A percentile compares a stretch with the other conserved stretches of the same genome.
Evolutionary conservation across 2,113 vertebrate genomes (phyloP).

Genomic region (Tychaedon coryphoeus): DNA sequence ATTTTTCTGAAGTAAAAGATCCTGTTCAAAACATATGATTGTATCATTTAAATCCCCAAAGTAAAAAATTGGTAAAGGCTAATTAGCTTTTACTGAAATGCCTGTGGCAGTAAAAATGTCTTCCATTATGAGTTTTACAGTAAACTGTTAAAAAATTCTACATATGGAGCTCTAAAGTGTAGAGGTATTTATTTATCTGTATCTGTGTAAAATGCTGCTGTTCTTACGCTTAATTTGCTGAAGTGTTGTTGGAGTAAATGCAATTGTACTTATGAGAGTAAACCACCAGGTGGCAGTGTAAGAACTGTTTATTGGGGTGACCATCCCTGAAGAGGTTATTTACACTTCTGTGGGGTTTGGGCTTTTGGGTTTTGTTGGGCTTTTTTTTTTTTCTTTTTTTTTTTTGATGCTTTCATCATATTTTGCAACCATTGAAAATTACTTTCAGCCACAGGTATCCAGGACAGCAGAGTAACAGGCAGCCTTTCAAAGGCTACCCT

Average conservation of each 20-base stretch:
- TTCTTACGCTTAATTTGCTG: neutral
- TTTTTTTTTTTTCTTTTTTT: neutral
- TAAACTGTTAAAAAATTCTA: neutral
- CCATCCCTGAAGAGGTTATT: neutral
- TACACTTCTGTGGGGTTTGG: neutral
- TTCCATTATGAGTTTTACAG: neutral
- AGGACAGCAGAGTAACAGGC: neutral
- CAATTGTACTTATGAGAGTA: neutral
- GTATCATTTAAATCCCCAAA: neutral
- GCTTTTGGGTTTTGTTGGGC: accelerated
- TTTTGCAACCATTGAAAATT: neutral
- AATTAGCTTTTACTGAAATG: neutral
- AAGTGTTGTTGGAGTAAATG: neutral
- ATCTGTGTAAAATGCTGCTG: neutral
- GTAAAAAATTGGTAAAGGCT: neutral
- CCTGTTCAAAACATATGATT: neutral
- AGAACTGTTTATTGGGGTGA: neutral
- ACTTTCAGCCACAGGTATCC: neutral
- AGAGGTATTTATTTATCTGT: neutral
- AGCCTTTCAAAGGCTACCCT: neutral
- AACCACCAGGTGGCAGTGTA: conserved; percentile 70
- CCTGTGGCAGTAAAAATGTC: neutral
- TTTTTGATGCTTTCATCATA: neutral
- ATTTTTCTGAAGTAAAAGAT: neutral
- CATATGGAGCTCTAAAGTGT: neutral